Conservation (phyloP, 2,888 invertebrate species). For the Rapana venosa region DNA sequence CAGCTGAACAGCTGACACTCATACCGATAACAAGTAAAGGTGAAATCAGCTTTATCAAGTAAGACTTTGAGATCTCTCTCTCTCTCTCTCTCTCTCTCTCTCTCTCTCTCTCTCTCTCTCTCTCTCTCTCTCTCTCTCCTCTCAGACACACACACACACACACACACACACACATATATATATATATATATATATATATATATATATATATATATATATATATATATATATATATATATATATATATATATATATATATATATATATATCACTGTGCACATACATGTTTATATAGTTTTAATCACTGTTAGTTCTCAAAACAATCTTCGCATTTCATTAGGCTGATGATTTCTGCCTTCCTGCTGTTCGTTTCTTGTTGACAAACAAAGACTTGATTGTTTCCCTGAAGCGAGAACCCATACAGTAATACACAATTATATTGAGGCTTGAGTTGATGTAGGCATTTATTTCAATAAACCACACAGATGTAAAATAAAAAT, state of each 20-base stretch:
- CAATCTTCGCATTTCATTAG: neutral
- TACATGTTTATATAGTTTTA: neutral
- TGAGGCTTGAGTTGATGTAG: neutral
- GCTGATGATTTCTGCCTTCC: neutral
- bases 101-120: too few species aligned
- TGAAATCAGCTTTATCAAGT: too few species aligned
- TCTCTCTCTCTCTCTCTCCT: too few species aligned
- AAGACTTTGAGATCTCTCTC: too few species aligned
- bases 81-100: too few species aligned
- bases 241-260: neutral
- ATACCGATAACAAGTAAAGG: too few species aligned
- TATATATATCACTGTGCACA: neutral
- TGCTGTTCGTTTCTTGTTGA: neutral
- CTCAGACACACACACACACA: too few species aligned
- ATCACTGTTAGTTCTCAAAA: too few species aligned
- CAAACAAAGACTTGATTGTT: neutral
- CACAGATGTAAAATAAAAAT: neutral
- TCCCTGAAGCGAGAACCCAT: slow-evolving; percentile 10
- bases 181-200: neutral
- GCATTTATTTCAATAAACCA: neutral
- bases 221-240: neutral
- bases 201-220: neutral
- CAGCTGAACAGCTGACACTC: too few species aligned
- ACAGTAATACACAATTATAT: neutral
- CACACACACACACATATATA: too few species aligned